Conservation (phyloP, 2,113 vertebrate species). For the Tenebrosternarchus preto region DNA sequence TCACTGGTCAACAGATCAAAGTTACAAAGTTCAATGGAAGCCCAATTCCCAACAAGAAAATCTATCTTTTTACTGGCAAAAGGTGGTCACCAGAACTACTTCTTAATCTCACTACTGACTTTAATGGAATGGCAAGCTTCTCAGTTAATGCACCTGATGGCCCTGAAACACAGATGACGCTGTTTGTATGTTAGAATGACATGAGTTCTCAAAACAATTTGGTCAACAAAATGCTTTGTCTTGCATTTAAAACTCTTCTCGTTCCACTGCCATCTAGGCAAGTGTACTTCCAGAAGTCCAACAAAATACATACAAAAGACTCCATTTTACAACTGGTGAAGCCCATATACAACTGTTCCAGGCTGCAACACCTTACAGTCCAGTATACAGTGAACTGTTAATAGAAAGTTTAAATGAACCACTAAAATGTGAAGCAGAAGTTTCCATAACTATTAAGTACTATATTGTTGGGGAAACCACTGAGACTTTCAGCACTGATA, state of each 20-base stretch:
- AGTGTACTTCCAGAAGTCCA: not conserved
- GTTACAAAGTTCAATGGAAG: conserved; percentile 26
- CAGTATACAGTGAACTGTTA: too few species aligned
- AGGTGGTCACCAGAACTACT: not conserved
- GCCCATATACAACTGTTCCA: not conserved
- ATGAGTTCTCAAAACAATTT: not conserved
- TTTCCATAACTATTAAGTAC: too few species aligned
- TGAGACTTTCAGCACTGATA: too few species aligned
- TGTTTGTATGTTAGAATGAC: conserved; percentile 52
- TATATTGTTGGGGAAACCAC: too few species aligned
- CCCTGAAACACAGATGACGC: fast-evolving
- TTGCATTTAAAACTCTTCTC: not conserved
- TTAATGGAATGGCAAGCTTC: conserved; percentile 61
- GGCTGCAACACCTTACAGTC: conserved; percentile 24
- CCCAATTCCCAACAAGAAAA: conserved; percentile 5
- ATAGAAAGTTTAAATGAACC: too few species aligned
- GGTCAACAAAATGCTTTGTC: not conserved
- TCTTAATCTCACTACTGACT: conserved; percentile 60
- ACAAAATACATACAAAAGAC: fast-evolving
- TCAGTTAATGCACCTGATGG: conserved; percentile 45
- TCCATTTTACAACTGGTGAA: not conserved
- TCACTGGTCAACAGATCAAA: conserved; percentile 50
- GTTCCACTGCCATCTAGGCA: conserved; percentile 41
- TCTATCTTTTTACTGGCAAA: conserved; percentile 6
- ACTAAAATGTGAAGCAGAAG: too few species aligned